A percentile compares a stretch with the other conserved stretches of the same genome.
These are phyloP conservation scores for Chloromyia formosa DNA, from an alignment of 2,888 invertebrate genomes.

Conservation along the genomic window DNA sequence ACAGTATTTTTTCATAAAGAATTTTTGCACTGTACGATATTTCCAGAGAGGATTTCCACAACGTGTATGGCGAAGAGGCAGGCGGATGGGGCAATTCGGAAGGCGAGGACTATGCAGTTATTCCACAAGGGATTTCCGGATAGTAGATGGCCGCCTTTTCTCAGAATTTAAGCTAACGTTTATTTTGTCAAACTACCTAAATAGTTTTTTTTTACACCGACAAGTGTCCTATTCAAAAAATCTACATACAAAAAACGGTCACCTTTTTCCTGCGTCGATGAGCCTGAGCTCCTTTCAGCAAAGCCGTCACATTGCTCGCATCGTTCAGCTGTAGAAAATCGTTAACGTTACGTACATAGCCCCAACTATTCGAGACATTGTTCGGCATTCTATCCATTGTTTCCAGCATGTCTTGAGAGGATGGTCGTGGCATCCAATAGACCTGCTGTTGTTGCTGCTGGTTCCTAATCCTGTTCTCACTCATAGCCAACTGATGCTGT, in stretches of 20 bases:
- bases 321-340: conserved; percentile 55
- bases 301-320: conserved; percentile 13
- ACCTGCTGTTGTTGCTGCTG: conserved; percentile 52
- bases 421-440: conserved; percentile 57
- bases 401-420: neutral
- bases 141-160: too few relatives aligned
- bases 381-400: conserved; percentile 53
- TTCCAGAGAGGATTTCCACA: too few relatives aligned
- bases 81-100: too few relatives aligned
- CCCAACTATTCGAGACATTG: conserved; percentile 57
- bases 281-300: conserved; percentile 44
- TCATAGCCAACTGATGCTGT: neutral
- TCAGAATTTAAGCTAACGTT: too few relatives aligned
- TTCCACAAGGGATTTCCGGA: too few relatives aligned
- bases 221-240: too few relatives aligned
- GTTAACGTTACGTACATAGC: conserved; percentile 60
- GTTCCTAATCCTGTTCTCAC: conserved; percentile 45
- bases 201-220: too few relatives aligned
- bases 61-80: too few relatives aligned
- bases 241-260: conserved; percentile 40
- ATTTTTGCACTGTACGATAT: too few relatives aligned
- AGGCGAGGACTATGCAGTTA: too few relatives aligned
- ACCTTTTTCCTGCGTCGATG: conserved; percentile 53
- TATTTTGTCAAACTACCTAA: too few relatives aligned
- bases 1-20: too few relatives aligned